Base-by-base conservation (phyloP, 2,888 invertebrate species). In the Phortica okadai region DNA sequence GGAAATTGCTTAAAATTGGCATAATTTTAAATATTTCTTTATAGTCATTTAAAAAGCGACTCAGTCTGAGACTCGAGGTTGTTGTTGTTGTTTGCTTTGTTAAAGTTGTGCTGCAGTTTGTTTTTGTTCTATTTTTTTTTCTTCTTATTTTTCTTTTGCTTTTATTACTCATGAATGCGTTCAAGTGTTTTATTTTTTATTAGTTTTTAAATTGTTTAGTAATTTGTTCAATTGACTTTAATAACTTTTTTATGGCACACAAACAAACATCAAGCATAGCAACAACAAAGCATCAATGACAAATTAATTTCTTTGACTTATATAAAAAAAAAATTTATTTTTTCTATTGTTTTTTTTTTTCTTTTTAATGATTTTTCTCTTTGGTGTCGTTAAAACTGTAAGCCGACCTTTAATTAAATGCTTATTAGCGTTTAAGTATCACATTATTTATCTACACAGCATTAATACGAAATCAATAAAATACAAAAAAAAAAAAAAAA, bases 161-260 rank as follows among this genome's bases (percentile, higher is more conserved):
- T 64, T 64, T 33, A 64, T 14, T 44, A n/a, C 33, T 1, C 33
- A 66, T 41, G 66, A 33, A 66, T 72, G 70, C 54, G 33, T 62
- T 62, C 10, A 62, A 25, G 25, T 54, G 54, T 54, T 72, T 6
- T 11, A 41, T 64, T 21, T 72, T 72, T 56, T 66, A 66, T 66
- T 50, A 70, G 33, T 33, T 42, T 45, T 70, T 70, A 50, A 54
- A 54, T 72, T 54, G 70, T 72, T 72, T 56, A 54, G 21, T 33
- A 72, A 72, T 72, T 72, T 72, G 70, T 56, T 54, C 70, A 72
- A 72, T 72, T 72, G 70, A 54, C 70, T 54, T 72, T 72, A 72
- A 72, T 56, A 72, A 56, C 56, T 33, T 72, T 56, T 54, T 72
- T 21, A 25, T 62, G 25, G 16, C 10, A 62, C 62, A 62, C 8